Evolutionary conservation across 2,113 vertebrate species (phyloP).

Genomic region (Myodes glareolus): DNA sequence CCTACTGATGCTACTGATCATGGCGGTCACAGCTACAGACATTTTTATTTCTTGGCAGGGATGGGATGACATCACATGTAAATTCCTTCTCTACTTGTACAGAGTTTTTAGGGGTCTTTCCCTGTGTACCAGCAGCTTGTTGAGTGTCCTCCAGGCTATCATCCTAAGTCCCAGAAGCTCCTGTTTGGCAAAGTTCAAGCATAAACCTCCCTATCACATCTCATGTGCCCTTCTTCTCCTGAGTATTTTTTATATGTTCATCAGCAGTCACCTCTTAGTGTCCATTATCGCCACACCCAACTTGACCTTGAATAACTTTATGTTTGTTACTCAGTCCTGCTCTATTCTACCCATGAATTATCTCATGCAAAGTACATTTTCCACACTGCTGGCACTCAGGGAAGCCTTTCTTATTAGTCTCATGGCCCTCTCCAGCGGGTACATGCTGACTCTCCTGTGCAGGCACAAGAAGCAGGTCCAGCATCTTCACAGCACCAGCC

Average conservation of each 20-base stretch:
- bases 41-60: background rate
- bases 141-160: background rate
- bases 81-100: background rate
- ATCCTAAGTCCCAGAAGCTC: background rate
- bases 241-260: background rate
- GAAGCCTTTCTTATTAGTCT: background rate
- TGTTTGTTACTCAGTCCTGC: background rate
- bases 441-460: background rate
- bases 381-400: background rate
- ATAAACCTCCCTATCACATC: background rate
- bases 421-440: background rate
- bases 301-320: background rate
- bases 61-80: background rate
- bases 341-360: background rate
- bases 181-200: background rate
- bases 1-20: rapidly evolving
- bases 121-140: background rate
- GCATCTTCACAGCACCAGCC: background rate
- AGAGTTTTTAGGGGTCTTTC: background rate
- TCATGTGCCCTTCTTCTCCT: background rate
- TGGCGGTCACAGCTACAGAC: background rate
- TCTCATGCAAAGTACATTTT: background rate
- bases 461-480: background rate
- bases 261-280: background rate
- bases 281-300: background rate